These are phyloP conservation scores for Channa striata DNA, from an alignment of 2,797 vertebrate species.

Conservation along the genomic window DNA sequence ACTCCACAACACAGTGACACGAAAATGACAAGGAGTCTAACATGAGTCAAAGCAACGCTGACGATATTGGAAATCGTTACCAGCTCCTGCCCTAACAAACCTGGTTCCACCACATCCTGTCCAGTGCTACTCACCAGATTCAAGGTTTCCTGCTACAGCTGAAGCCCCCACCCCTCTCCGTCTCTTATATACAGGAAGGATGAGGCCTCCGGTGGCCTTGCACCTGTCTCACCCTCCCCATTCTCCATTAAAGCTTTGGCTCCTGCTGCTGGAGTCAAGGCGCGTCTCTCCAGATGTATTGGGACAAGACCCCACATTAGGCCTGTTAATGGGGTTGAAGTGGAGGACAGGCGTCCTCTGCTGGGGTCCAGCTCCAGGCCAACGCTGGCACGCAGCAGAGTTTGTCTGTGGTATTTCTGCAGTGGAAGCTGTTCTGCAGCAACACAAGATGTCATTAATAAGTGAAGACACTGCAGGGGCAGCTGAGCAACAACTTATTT, in stretches of 20 bases:
- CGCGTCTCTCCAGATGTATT: slow-evolving; percentile 21
- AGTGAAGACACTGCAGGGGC: not conserved
- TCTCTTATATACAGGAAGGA: slow-evolving; percentile 40
- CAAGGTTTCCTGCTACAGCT: slow-evolving; percentile 21
- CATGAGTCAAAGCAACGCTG: not conserved
- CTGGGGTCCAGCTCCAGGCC: slow-evolving; percentile 9
- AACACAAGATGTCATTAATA: slow-evolving; percentile 14
- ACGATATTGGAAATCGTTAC: slow-evolving; percentile 38
- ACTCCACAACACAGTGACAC: not conserved
- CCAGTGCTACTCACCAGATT: slow-evolving; percentile 37
- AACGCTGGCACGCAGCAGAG: not conserved
- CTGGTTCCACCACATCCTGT: not conserved
- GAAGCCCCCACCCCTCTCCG: not conserved
- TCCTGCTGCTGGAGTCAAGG: slow-evolving; percentile 16
- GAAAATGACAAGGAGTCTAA: not conserved
- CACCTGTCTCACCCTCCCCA: slow-evolving; percentile 32
- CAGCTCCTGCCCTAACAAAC: slow-evolving; percentile 4
- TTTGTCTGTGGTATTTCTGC: slow-evolving; percentile 2
- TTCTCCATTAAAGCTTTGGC: slow-evolving; percentile 29
- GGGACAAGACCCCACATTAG: slow-evolving; percentile 6
- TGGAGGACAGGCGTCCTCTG: slow-evolving; percentile 30
- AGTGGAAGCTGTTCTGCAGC: slow-evolving; percentile 2
- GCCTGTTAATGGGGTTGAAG: slow-evolving; percentile 29
- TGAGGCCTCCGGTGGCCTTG: slow-evolving; percentile 33
- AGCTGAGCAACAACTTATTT: not conserved